Evolutionary conservation across 2,797 vertebrate genomes (phyloP).

Genomic region (Trematomus bernacchii): DNA sequence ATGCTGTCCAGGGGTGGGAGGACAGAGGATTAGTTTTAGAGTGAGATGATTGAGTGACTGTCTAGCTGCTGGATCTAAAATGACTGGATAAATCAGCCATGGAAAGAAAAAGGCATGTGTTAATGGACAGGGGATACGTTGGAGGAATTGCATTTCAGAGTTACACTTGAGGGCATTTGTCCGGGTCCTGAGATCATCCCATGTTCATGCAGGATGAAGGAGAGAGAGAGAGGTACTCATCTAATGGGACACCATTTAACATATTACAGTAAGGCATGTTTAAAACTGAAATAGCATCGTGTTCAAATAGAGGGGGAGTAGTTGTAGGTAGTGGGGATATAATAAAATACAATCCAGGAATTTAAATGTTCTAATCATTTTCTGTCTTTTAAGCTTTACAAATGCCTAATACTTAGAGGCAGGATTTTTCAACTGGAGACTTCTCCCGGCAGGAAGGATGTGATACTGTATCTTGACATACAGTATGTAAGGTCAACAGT

Average conservation of each 20-base stretch:
- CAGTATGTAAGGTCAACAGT: not conserved
- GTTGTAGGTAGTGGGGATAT: not conserved
- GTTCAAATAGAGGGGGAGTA: not conserved
- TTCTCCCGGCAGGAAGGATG: not conserved
- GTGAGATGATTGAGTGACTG: constrained; percentile 67
- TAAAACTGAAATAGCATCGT: not conserved
- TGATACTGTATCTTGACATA: not conserved
- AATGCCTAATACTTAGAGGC: not conserved
- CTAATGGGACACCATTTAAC: constrained; percentile 8
- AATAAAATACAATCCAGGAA: not conserved
- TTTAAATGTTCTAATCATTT: not conserved
- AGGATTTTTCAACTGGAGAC: not conserved
- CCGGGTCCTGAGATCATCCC: constrained; percentile 34
- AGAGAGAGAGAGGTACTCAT: constrained; percentile 15
- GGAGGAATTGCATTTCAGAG: constrained; percentile 54
- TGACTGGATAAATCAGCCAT: constrained; percentile 81
- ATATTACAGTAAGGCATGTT: constrained; percentile 9
- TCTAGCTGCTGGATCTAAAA: constrained; percentile 70
- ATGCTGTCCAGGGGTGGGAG: constrained; percentile 64
- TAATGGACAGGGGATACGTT: constrained; percentile 72
- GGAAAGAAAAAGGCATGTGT: constrained; percentile 69
- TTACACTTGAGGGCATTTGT: constrained; percentile 45
- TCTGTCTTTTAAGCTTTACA: not conserved
- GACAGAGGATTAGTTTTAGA: constrained; percentile 75
- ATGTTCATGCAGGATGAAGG: not conserved